Base-by-base conservation (phyloP, 2,113 vertebrate species). In the Oophaga pumilio region DNA sequence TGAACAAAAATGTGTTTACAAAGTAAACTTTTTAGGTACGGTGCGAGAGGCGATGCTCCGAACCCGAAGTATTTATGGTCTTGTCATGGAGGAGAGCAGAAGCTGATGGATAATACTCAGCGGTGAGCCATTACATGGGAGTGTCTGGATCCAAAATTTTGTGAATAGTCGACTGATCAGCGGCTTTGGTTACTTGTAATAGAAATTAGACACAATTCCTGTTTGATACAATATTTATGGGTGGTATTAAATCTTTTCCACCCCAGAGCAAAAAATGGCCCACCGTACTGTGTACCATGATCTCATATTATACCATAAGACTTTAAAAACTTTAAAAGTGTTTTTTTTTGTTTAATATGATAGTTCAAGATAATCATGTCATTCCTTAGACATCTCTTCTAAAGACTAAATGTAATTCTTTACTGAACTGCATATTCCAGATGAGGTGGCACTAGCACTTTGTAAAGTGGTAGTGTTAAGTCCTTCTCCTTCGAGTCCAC, bases 1-100 rank as follows among this genome's bases (percentile, higher is more conserved):
- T n/a, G 50, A 86, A 24, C 52, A 62, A 82, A 73, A 74, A 82
- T 49, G 79, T 71, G 68, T 87, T 87, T 87, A 87, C 86, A 87
- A 82, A 78, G 50, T 20, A 78, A 56, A 86, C 33, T 81, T 87
- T 81, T 50, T 57, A 52, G 52, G 2, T 9, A 18, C 64, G 12
- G 43, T 12, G 22, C 66, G 14, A 49, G 50, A 8, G 66, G 49
- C 22, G 24, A 9, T 17, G 2, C 56, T 80, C 56, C 9, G 12
- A 18, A 60, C 9, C 15, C 15, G 10, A 11, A 64, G 59, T 6
- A 76, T 52, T 11, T 52, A 76, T 52, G 49, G 20, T 24, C 14
- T 76, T 20, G 6, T n/a, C 43, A 52, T 52, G 11, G 4, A 18
- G 28, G 13, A 49, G 43, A 33, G 11, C 18, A 15, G 60, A 62